A percentile compares a stretch with the other conserved stretches of the same genome.
Evolutionary conservation across 2,113 vertebrate species (phyloP).

Genomic region (Micronycteris hirsuta): DNA sequence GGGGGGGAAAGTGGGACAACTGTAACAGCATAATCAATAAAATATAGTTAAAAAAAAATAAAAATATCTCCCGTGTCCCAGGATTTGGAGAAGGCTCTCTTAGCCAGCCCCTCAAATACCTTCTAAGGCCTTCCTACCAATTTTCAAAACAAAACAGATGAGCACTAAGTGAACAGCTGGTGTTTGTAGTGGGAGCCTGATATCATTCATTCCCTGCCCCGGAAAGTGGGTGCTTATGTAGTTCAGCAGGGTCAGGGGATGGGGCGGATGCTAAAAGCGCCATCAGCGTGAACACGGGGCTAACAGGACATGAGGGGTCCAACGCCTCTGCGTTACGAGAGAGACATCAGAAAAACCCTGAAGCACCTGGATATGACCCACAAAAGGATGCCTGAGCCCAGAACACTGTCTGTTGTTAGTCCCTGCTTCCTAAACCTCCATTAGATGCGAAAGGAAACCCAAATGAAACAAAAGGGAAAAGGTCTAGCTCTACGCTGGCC

Average conservation of each 20-base stretch:
- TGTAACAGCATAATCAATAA: no score
- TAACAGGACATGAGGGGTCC: not conserved
- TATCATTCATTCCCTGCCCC: not conserved
- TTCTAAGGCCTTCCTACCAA: not conserved
- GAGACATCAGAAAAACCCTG: not conserved
- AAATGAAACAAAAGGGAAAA: not conserved
- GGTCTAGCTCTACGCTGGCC: fast-evolving
- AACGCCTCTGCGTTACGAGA: not conserved
- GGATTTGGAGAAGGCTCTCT: not conserved
- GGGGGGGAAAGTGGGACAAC: no score
- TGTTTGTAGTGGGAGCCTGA: not conserved
- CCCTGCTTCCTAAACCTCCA: not conserved
- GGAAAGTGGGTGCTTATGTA: not conserved
- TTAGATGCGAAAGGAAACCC: not conserved
- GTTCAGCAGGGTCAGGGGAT: no score
- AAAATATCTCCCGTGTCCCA: not conserved
- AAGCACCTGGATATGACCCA: not conserved
- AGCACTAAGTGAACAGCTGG: not conserved
- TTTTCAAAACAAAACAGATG: not conserved
- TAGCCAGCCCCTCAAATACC: not conserved
- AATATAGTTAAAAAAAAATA: no score
- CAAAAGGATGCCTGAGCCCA: not conserved
- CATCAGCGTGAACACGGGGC: fast-evolving
- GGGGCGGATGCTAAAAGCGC: not conserved
- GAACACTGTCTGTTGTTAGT: not conserved